A percentile compares a stretch with the other conserved stretches of the same genome.
Evolutionary conservation across 1,140 invertebrate species (phyloP).

Genomic region (Pseudobourletiella spinata): DNA sequence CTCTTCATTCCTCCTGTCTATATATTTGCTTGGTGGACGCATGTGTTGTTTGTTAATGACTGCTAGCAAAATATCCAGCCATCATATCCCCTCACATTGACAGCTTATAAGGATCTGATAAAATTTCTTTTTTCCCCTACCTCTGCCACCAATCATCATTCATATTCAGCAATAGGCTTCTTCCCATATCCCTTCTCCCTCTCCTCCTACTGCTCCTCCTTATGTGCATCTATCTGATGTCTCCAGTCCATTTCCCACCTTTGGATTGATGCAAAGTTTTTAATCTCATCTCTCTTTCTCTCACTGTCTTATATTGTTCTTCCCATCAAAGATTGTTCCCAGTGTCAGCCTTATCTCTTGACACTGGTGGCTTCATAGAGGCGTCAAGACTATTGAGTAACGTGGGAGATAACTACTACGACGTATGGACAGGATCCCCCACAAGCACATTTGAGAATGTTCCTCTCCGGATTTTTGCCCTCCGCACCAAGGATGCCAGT

Average conservation of each 20-base stretch:
- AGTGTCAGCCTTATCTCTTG: neutral
- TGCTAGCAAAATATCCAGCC: neutral
- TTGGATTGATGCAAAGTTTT: slow-evolving; percentile 1
- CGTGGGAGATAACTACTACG: no score
- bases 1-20: no score
- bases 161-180: neutral
- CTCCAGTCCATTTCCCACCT: neutral
- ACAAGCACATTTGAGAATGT: neutral
- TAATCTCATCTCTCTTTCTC: neutral
- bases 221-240: neutral
- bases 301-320: neutral
- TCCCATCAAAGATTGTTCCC: neutral
- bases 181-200: neutral
- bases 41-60: neutral
- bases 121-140: slow-evolving; percentile 27
- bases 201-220: no score
- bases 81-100: slow-evolving; percentile 17
- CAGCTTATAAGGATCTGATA: slow-evolving; percentile 29
- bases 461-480: no score
- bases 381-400: neutral
- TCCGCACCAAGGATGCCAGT: no score
- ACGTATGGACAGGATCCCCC: neutral
- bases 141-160: slow-evolving; percentile 26
- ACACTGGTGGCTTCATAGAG: neutral
- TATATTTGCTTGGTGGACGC: no score